These are phyloP conservation scores for Drosophila mulleri DNA, from an alignment of 2,888 invertebrate genomes.

Conservation along the genomic window DNA sequence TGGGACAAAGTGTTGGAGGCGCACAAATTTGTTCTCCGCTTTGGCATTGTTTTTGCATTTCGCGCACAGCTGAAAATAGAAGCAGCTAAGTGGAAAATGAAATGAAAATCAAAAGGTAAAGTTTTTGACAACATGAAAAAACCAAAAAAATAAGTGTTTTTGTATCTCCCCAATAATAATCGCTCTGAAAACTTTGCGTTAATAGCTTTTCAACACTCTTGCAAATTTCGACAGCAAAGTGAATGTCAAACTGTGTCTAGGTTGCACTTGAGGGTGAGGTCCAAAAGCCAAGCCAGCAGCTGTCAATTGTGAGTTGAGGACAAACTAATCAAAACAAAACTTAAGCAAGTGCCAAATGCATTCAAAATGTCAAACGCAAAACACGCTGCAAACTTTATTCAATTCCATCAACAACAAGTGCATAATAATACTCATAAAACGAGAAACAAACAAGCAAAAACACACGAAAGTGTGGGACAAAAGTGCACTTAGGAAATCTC, in stretches of 20 bases:
- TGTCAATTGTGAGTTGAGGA: slow-evolving; percentile 28
- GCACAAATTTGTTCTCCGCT: slow-evolving; percentile 14
- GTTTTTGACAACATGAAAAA: slow-evolving; percentile 2
- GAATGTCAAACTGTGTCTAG: slow-evolving; percentile 27
- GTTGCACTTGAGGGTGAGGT: slow-evolving; percentile 3
- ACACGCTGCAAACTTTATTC: slow-evolving; percentile 68
- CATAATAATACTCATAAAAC: slow-evolving; percentile 72
- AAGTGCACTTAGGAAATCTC: slow-evolving; percentile 69
- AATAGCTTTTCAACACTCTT: slow-evolving; percentile 29
- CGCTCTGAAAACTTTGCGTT: slow-evolving; percentile 13
- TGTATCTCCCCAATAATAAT: slow-evolving; percentile 13
- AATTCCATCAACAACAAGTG: slow-evolving; percentile 56
- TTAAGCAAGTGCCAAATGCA: slow-evolving; percentile 50
- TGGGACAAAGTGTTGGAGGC: background rate
- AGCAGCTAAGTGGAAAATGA: slow-evolving; percentile 49
- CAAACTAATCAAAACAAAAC: slow-evolving; percentile 79
- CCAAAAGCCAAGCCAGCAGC: slow-evolving; percentile 8
- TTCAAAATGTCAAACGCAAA: slow-evolving; percentile 23
- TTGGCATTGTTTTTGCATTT: slow-evolving; percentile 59
- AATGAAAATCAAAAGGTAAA: slow-evolving; percentile 32
- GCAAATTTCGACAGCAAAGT: background rate
- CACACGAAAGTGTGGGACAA: slow-evolving; percentile 32
- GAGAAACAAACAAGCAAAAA: slow-evolving; percentile 13
- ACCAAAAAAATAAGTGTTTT: too few species aligned
- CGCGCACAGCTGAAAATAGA: slow-evolving; percentile 21